A percentile compares a stretch with the other conserved stretches of the same genome.
phyloP scores from a whole-genome alignment of 2,888 invertebrate genomes.

The Phania funesta region DNA sequence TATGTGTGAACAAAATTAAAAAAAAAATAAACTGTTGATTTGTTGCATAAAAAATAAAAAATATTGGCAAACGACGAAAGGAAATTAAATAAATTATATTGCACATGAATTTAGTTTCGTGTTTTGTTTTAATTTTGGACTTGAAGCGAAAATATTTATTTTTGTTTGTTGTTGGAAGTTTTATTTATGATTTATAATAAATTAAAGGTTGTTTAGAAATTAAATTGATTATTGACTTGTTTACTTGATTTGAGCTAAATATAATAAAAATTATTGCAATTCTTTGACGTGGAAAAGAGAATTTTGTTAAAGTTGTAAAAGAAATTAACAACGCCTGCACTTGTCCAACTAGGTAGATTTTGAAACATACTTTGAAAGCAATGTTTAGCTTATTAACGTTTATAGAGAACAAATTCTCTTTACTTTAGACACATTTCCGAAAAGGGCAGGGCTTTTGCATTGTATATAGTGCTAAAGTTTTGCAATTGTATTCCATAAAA shows the following conservation, averaged over 20 bases:
- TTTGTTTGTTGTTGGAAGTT: neutral
- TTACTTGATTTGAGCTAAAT: too few relatives aligned
- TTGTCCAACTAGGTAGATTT: too few relatives aligned
- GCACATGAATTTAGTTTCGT: conserved; percentile 5
- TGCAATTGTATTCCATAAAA: too few relatives aligned
- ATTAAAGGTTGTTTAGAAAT: conserved; percentile 32
- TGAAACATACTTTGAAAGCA: too few relatives aligned
- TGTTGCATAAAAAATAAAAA: conserved; percentile 12
- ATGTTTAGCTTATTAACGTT: too few relatives aligned
- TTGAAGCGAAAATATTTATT: conserved; percentile 14
- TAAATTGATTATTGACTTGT: conserved; percentile 48
- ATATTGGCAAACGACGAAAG: conserved; percentile 22
- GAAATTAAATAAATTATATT: conserved; percentile 51
- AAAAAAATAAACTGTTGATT: conserved; percentile 34
- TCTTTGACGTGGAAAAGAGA: neutral
- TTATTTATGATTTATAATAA: conserved; percentile 33
- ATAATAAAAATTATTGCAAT: conserved; percentile 13
- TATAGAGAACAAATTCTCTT: too few relatives aligned
- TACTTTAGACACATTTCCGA: too few relatives aligned
- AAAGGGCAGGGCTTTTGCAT: too few relatives aligned
- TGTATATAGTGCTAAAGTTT: too few relatives aligned
- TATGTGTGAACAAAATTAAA: neutral
- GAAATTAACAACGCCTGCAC: too few relatives aligned
- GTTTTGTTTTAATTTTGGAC: conserved; percentile 6
- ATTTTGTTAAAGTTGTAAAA: too few relatives aligned